Percentiles rank a stretch among this genome's conserved stretches.
Evolutionary conservation across 2,888 invertebrate species (phyloP).

Genomic region (Rhingia rostrata): DNA sequence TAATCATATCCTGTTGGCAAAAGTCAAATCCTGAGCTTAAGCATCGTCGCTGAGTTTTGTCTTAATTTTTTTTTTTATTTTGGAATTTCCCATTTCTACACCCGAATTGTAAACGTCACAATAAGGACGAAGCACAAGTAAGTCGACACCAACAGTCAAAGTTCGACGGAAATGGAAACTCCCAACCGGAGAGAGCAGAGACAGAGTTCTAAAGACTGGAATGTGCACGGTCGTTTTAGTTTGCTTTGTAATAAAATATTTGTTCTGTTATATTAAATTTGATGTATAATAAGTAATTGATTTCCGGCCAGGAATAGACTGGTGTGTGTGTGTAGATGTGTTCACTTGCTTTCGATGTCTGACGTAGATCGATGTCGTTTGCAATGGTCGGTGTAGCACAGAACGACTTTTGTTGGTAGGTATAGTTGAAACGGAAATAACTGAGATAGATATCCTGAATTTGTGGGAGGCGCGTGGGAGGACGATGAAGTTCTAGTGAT

Average conservation of each 20-base stretch:
- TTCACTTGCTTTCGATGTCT: conserved; percentile 45
- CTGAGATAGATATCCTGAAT: not conserved
- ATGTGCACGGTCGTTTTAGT: conserved; percentile 56
- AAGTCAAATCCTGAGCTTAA: conserved; percentile 48
- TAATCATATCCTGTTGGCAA: not conserved
- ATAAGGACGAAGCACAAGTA: not conserved
- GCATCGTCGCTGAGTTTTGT: conserved; percentile 3
- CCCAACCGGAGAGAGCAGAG: not conserved
- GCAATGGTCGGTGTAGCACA: conserved; percentile 7
- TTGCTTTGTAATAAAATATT: conserved; percentile 69
- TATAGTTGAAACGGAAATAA: not conserved
- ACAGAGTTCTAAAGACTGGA: not conserved
- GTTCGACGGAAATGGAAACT: conserved; percentile 12
- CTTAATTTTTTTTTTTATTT: not conserved
- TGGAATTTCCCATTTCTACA: too few relatives aligned
- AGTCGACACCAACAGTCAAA: conserved; percentile 14
- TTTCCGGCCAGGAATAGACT: conserved; percentile 67
- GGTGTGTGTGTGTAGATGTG: conserved; percentile 10
- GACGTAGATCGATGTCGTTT: conserved; percentile 50
- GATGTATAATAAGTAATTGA: conserved; percentile 73
- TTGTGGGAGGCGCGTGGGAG: not conserved
- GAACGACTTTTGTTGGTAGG: not conserved
- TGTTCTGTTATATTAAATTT: conserved; percentile 69
- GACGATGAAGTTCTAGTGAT: not conserved
- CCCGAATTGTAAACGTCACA: too few relatives aligned